Evolutionary conservation across 2,797 vertebrate species (phyloP), one percentile per base, ranked within the genome.

Genomic region (Mus caroli): DNA sequence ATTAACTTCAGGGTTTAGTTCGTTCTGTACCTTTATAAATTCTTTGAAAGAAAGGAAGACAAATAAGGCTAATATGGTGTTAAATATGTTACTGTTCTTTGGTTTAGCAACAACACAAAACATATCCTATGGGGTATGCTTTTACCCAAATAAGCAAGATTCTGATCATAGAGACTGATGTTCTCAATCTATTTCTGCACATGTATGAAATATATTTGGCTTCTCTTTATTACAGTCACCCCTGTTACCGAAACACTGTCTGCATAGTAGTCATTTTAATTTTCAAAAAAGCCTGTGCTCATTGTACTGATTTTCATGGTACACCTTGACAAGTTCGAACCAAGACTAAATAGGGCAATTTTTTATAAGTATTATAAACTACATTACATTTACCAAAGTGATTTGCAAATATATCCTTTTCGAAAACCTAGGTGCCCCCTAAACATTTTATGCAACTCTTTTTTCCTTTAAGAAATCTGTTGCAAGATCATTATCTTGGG

Each of bases 1-100:
- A 90, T 96, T 95, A 95, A 40, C 50, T 43, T 93, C 73, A 92
- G 94, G 8, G 20, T 17, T 96, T 92, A 96, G 76, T 96, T 91
- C 34, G 75, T 90, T 88, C 56, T 97, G 88, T 94, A 95, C 2
- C 40, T 97, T 34, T 0, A 0, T 22, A 4, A 75, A 92, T 97
- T 43, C 93, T n/a, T 31, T 90, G 93, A 95, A 83, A 80, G 46
- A 92, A n/a, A 26, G 43, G 91, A 86, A 91, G 52, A 89, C 58
- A 96, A 20, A 24, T 91, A 37, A 71, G n/a, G 71, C 78, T 86
- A 26, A 31, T 85, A 67, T 94, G 84, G 77, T 10, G 20, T 77
- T 67, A 79, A 94, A 80, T 77, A 86, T 83, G 62, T 67, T 17
- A 77, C 91, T 92, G 14, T 77, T 90, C 40, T 80, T 73, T 85